phyloP scores from a whole-genome alignment of 2,113 vertebrate species.

The Steatornis caripensis region DNA sequence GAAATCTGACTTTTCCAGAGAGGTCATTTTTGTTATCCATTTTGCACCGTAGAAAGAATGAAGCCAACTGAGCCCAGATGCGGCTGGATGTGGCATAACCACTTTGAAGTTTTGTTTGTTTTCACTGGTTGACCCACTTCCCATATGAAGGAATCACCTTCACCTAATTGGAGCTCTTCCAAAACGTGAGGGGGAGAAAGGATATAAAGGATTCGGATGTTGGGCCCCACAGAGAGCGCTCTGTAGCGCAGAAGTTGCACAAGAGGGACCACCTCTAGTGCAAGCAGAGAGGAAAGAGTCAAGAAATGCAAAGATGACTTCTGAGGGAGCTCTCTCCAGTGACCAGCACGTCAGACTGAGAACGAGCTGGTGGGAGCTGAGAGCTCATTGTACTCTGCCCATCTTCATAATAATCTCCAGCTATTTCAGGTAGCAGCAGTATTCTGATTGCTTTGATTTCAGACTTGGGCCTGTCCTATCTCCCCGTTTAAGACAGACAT shows the following conservation, averaged over 20 bases:
- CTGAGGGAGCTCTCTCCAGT: background rate
- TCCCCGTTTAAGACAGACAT: background rate
- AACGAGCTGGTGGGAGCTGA: background rate
- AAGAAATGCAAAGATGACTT: background rate
- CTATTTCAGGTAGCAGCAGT: background rate
- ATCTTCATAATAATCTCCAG: background rate
- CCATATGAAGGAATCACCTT: background rate
- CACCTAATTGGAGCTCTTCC: background rate
- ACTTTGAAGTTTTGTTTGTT: constrained; percentile 36
- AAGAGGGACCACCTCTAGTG: background rate
- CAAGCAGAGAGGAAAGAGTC: background rate
- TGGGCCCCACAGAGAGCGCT: background rate
- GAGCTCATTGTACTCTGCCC: background rate
- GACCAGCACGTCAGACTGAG: background rate
- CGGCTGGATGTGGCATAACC: background rate
- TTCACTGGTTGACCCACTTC: background rate
- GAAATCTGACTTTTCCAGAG: constrained; percentile 9
- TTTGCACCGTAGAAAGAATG: background rate
- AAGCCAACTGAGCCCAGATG: background rate
- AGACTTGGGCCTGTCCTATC: background rate
- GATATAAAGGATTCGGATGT: background rate
- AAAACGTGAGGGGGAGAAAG: background rate
- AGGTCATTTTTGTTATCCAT: constrained; percentile 16
- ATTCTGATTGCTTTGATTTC: background rate
- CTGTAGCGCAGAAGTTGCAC: background rate